phyloP scores from a whole-genome alignment of 2,888 invertebrate species.

The Prionchulus punctatus region DNA sequence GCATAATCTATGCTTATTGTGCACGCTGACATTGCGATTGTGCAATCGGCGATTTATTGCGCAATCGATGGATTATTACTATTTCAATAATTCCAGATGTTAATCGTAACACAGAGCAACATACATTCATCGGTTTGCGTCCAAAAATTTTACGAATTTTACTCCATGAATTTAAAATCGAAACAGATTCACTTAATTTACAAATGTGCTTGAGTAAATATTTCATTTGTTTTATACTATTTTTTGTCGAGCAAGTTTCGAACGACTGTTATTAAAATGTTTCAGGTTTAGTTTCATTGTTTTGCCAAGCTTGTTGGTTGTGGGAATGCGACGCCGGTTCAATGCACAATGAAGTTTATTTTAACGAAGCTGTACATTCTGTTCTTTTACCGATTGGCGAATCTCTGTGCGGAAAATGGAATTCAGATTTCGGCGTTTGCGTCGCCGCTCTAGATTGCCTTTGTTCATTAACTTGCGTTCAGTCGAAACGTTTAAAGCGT shows the following conservation, averaged over 20 bases:
- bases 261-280: too few species aligned
- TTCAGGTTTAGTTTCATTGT: slow-evolving; percentile 18
- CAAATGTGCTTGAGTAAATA: slow-evolving; percentile 57
- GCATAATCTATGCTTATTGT: too few species aligned
- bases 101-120: not conserved
- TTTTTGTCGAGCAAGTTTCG: too few species aligned
- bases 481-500: too few species aligned
- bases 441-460: not conserved
- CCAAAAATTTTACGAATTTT: slow-evolving; percentile 53
- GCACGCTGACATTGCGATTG: too few species aligned
- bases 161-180: slow-evolving; percentile 63
- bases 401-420: not conserved
- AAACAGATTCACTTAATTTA: slow-evolving; percentile 65
- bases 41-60: too few species aligned
- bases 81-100: not conserved
- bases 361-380: not conserved
- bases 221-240: too few species aligned
- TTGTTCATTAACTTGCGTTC: slow-evolving; percentile 5
- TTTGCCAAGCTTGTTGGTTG: slow-evolving; percentile 19
- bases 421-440: slow-evolving; percentile 2
- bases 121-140: slow-evolving; percentile 47
- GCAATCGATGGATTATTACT: not conserved
- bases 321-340: slow-evolving; percentile 17
- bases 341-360: slow-evolving; percentile 15
- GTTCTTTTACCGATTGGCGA: not conserved